These are phyloP conservation scores for Caretta caretta DNA, from an alignment of 2,113 vertebrate genomes.

Conservation along the genomic window DNA sequence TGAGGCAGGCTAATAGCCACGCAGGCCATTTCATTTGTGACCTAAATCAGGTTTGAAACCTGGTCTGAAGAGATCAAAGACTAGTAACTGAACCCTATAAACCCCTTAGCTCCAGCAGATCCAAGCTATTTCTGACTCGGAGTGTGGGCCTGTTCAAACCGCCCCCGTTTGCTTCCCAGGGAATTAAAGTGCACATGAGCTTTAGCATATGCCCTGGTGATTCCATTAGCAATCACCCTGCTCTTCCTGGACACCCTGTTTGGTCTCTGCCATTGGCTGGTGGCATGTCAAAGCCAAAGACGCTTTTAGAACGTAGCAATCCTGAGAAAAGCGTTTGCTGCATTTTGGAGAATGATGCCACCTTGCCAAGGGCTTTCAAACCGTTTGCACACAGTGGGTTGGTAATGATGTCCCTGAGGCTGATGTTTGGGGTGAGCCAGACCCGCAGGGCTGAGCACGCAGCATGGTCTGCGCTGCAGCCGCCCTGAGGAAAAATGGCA, in stretches of 20 bases:
- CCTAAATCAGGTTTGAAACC: background rate
- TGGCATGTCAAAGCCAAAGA: too few relatives aligned
- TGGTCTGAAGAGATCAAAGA: background rate
- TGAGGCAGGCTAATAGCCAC: background rate
- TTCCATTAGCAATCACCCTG: too few relatives aligned
- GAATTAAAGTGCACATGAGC: background rate
- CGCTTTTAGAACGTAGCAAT: too few relatives aligned
- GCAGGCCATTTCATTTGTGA: background rate
- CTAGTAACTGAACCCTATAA: background rate
- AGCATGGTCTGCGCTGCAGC: background rate
- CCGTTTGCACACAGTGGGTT: background rate
- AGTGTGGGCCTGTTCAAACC: background rate
- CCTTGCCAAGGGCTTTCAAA: background rate
- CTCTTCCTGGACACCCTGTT: too few relatives aligned
- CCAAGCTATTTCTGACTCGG: background rate
- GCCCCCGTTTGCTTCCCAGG: background rate
- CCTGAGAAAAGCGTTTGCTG: too few relatives aligned
- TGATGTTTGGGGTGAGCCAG: too few relatives aligned
- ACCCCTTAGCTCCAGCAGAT: background rate
- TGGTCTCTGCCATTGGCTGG: too few relatives aligned
- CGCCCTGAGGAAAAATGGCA: background rate
- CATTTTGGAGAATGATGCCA: too few relatives aligned
- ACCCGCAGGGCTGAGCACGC: too few relatives aligned
- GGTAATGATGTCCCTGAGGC: background rate
- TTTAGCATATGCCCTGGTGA: too few relatives aligned